These are phyloP conservation scores for Xestobium rufovillosum DNA, from an alignment of 2,888 invertebrate genomes.

Conservation along the genomic window DNA sequence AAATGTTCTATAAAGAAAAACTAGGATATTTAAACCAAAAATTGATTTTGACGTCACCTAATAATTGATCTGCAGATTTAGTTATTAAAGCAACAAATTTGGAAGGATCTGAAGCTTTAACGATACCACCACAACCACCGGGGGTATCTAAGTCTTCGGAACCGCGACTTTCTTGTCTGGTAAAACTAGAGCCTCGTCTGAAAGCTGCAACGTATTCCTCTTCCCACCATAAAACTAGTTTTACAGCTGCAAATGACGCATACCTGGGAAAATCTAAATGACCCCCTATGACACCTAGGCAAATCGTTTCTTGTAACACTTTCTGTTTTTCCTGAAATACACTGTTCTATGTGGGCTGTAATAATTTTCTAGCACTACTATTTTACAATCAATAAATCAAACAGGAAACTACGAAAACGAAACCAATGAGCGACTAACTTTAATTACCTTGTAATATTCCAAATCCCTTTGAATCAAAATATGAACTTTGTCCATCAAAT, in stretches of 20 bases:
- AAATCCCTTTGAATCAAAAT: slow-evolving; percentile 74
- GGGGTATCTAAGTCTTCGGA: slow-evolving; percentile 43
- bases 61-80: slow-evolving; percentile 63
- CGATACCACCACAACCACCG: slow-evolving; percentile 49
- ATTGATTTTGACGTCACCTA: slow-evolving; percentile 54
- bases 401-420: too few relatives aligned
- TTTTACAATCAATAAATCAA: too few relatives aligned
- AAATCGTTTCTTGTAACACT: slow-evolving; percentile 70
- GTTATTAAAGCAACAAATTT: slow-evolving; percentile 65
- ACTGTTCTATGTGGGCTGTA: too few relatives aligned
- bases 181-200: slow-evolving; percentile 54
- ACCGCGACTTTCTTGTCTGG: slow-evolving; percentile 32
- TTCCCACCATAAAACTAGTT: slow-evolving; percentile 81
- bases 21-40: background rate
- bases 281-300: slow-evolving; percentile 73
- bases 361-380: too few relatives aligned
- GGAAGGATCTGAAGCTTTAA: slow-evolving; percentile 68
- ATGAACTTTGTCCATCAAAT: slow-evolving; percentile 79
- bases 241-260: slow-evolving; percentile 76
- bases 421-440: too few relatives aligned
- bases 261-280: slow-evolving; percentile 74
- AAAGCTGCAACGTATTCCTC: slow-evolving; percentile 74
- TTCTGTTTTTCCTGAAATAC: slow-evolving; percentile 35
- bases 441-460: slow-evolving; percentile 70
- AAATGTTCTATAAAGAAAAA: slow-evolving; percentile 58